A percentile compares a stretch with the other conserved stretches of the same genome.
These are phyloP conservation scores for Andricus grossulariae DNA, from an alignment of 1,140 invertebrate genomes.

Conservation along the genomic window DNA sequence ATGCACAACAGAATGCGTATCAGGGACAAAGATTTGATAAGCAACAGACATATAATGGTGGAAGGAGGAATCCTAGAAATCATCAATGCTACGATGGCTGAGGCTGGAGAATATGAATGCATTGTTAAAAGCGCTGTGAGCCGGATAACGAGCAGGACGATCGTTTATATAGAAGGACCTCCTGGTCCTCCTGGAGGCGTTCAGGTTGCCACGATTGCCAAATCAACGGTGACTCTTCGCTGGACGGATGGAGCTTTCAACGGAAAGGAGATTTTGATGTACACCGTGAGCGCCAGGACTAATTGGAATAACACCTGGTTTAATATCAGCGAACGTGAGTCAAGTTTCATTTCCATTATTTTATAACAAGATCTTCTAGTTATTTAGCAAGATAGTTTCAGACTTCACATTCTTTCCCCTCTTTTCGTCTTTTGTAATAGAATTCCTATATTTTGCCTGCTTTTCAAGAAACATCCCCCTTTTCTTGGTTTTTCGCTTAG, in stretches of 20 bases:
- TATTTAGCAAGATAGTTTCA: too few species aligned
- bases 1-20: conserved; percentile 90
- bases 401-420: too few species aligned
- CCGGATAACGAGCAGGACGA: conserved; percentile 83
- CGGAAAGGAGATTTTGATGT: conserved; percentile 85
- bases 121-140: conserved; percentile 92
- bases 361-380: neutral
- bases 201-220: conserved; percentile 84
- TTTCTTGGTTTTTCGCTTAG: too few species aligned
- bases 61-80: conserved; percentile 87
- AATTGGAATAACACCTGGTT: conserved; percentile 91
- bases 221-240: conserved; percentile 85
- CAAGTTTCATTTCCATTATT: neutral
- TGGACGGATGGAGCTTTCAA: conserved; percentile 94
- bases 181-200: conserved; percentile 89
- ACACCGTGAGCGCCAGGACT: conserved; percentile 88
- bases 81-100: conserved; percentile 88
- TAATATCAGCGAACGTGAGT: conserved; percentile 81
- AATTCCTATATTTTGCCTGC: too few species aligned
- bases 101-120: conserved; percentile 93
- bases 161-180: conserved; percentile 87
- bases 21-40: conserved; percentile 79
- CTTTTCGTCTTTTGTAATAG: too few species aligned
- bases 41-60: conserved; percentile 73
- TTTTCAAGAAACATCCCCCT: too few species aligned